A percentile compares a stretch with the other conserved stretches of the same genome.
Conservation (phyloP, 30 jellyfish, hydroid and myxozoan genomes). For the Thelohanellus kitauei region DNA sequence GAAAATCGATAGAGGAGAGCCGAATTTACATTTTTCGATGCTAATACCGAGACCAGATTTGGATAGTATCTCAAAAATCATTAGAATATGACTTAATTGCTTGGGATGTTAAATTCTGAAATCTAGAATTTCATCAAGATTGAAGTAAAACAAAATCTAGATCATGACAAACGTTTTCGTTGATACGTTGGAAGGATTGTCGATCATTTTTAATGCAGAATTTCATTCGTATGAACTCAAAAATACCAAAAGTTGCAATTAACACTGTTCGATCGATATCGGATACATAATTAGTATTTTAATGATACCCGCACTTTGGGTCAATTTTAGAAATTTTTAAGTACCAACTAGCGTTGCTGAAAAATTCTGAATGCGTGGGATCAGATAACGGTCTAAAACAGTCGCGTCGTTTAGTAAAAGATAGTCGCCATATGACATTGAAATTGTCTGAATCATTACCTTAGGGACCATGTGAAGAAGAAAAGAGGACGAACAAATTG, state of each 20-base stretch:
- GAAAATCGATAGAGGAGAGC: neutral
- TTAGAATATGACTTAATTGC: neutral
- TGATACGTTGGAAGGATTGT: conserved; percentile 1
- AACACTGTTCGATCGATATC: neutral
- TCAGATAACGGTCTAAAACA: conserved; percentile 10
- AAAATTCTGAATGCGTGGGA: conserved; percentile 15
- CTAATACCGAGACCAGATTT: neutral
- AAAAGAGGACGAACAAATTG: neutral
- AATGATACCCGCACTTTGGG: neutral
- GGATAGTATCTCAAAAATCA: neutral
- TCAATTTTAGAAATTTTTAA: neutral
- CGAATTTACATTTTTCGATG: neutral
- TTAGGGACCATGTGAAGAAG: conserved; percentile 3
- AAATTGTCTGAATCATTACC: neutral
- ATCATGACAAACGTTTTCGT: neutral
- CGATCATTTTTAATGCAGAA: neutral
- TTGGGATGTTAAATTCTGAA: neutral
- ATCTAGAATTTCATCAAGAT: neutral
- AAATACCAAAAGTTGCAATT: neutral
- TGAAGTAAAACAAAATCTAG: neutral
- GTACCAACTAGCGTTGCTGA: conserved; percentile 1
- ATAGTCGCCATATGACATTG: conserved; percentile 12
- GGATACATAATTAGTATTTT: neutral
- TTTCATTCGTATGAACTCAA: conserved; percentile 1
- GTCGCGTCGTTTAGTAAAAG: conserved; percentile 7